Percentiles rank a stretch among this genome's conserved stretches.
phyloP scores from a whole-genome alignment of 2,888 invertebrate species.

The Charanyca ferruginea region DNA sequence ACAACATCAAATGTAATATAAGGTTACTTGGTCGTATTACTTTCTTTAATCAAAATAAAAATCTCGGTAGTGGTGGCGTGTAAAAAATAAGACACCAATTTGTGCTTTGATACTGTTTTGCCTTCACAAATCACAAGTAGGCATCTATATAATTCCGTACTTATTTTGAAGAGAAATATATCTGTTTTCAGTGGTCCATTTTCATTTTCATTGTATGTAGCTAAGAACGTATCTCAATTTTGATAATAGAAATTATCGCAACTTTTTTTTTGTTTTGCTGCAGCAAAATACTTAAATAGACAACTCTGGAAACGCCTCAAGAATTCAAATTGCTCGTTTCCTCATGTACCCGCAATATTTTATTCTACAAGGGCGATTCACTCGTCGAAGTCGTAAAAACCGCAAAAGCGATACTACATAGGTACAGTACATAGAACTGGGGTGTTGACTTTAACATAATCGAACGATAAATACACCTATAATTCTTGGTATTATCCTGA shows the following conservation, averaged over 20 bases:
- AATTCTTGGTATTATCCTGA: slow-evolving; percentile 63
- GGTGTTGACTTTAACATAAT: slow-evolving; percentile 64
- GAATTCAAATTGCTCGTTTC: slow-evolving; percentile 49
- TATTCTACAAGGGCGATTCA: slow-evolving; percentile 31
- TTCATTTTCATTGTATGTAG: neutral
- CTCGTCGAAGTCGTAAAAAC: slow-evolving; percentile 40
- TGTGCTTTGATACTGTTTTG: neutral
- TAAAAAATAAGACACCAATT: neutral
- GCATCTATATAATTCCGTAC: too few relatives aligned
- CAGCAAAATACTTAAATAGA: slow-evolving; percentile 21
- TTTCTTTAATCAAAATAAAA: neutral
- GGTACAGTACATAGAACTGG: slow-evolving; percentile 40
- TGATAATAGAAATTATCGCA: neutral
- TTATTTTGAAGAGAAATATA: neutral
- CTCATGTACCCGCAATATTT: slow-evolving; percentile 41
- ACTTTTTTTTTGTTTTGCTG: slow-evolving; percentile 13
- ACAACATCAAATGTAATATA: neutral
- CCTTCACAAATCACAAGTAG: neutral
- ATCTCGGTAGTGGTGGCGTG: neutral
- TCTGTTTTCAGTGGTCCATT: neutral
- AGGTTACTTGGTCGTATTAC: neutral
- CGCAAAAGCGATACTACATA: slow-evolving; percentile 42
- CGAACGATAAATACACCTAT: slow-evolving; percentile 63
- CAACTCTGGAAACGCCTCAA: slow-evolving; percentile 22
- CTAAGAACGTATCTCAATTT: neutral